phyloP scores from a whole-genome alignment of 2,113 vertebrate species.

The Cynopterus brachyotis region DNA sequence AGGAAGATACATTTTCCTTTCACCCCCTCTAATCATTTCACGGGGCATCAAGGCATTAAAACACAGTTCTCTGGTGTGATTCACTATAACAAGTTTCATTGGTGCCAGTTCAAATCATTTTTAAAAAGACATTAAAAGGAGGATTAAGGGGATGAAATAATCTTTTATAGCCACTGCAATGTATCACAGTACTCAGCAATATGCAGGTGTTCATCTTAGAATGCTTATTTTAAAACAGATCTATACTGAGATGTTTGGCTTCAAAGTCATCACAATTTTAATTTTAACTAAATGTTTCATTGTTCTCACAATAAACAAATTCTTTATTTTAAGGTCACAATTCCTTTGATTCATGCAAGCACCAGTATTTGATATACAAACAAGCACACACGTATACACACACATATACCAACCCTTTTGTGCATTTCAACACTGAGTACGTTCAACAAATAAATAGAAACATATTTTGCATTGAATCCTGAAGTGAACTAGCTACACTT shows the following conservation, averaged over 20 bases:
- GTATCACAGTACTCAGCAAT: conserved; percentile 25
- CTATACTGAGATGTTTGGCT: neutral
- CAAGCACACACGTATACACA: neutral
- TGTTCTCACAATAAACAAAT: neutral
- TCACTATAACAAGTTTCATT: conserved; percentile 40
- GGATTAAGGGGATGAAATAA: conserved; percentile 41
- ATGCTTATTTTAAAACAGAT: conserved; percentile 39
- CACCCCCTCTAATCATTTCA: neutral
- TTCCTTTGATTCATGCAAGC: neutral
- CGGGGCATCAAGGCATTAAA: conserved; percentile 10
- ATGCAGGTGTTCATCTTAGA: conserved; percentile 11
- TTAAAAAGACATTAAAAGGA: conserved; percentile 55
- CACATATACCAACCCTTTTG: neutral
- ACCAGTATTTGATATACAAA: neutral
- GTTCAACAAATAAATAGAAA: neutral
- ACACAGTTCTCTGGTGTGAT: neutral
- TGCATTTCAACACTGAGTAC: neutral
- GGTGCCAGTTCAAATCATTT: conserved; percentile 55
- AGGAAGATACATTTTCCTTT: neutral
- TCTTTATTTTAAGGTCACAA: conserved; percentile 16
- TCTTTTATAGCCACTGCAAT: conserved; percentile 40
- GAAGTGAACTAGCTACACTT: conserved; percentile 18
- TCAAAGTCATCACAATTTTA: conserved; percentile 28
- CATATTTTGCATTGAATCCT: neutral
- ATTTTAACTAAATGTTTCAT: conserved; percentile 12